Evolutionary conservation across 2,113 vertebrate species (phyloP).

Genomic region (Cinclus mexicanus): DNA sequence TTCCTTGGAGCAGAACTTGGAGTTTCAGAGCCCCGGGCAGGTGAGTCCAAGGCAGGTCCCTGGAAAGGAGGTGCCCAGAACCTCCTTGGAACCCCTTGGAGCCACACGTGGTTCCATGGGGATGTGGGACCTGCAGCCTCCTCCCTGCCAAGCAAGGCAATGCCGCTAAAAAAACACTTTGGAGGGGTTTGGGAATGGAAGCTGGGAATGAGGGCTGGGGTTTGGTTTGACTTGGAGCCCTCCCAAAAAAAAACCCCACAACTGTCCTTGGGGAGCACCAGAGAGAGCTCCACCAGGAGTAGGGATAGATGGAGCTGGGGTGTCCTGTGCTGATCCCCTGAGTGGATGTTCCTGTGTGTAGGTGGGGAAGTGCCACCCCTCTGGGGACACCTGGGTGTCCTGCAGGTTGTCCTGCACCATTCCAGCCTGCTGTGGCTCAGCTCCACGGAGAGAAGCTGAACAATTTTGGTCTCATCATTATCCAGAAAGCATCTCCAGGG

Average conservation of each 20-base stretch:
- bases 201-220: accelerated
- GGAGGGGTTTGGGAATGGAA: neutral
- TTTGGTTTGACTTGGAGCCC: neutral
- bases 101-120: accelerated
- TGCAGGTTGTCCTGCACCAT: neutral
- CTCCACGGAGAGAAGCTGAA: accelerated
- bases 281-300: accelerated
- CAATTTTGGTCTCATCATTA: neutral
- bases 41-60: neutral
- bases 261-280: accelerated
- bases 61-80: neutral
- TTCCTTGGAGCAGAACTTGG: neutral
- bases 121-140: neutral
- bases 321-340: accelerated
- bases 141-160: too few relatives aligned
- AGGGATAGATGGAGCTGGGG: accelerated
- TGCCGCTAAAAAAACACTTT: accelerated
- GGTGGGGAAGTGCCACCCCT: neutral
- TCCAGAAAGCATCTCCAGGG: neutral
- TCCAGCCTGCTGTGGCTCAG: neutral
- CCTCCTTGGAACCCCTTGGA: neutral
- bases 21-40: accelerated
- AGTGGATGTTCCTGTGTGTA: accelerated
- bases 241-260: neutral
- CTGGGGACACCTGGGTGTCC: accelerated